A percentile compares a stretch with the other conserved stretches of the same genome.
These are phyloP conservation scores for Ditula angustiorana DNA, from an alignment of 2,888 invertebrate genomes.

Conservation along the genomic window DNA sequence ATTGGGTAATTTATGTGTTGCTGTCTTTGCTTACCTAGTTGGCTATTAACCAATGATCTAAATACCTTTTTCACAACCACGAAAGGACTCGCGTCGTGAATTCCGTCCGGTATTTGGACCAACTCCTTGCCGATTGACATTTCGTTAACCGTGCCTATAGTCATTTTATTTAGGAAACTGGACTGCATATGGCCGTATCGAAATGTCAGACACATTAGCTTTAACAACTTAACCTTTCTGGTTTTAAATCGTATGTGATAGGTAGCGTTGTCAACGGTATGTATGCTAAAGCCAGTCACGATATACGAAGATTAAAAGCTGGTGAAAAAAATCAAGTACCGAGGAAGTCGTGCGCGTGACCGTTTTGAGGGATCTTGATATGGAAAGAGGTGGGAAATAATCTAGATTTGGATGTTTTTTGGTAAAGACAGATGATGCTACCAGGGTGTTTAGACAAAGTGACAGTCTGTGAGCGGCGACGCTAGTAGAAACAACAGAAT, in stretches of 20 bases:
- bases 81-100: slow-evolving; percentile 3
- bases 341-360: slow-evolving; percentile 7
- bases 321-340: slow-evolving; percentile 12
- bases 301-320: background rate
- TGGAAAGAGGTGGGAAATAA: background rate
- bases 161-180: slow-evolving; percentile 14
- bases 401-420: background rate
- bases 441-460: too few species aligned
- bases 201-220: slow-evolving; percentile 71
- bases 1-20: background rate
- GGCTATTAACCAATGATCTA: background rate
- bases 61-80: background rate
- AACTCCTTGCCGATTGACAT: slow-evolving; percentile 29
- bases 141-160: slow-evolving; percentile 24
- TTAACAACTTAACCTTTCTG: slow-evolving; percentile 12
- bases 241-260: slow-evolving; percentile 18
- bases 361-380: slow-evolving; percentile 15
- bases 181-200: slow-evolving; percentile 43
- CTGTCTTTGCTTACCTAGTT: background rate
- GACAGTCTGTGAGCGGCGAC: background rate
- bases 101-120: slow-evolving; percentile 24
- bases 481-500: too few species aligned
- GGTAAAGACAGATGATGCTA: background rate
- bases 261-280: slow-evolving; percentile 11
- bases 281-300: slow-evolving; percentile 20